Evolutionary conservation across 2,113 vertebrate species (phyloP), one percentile per base, ranked within the genome.

Genomic region (Mirounga angustirostris): DNA sequence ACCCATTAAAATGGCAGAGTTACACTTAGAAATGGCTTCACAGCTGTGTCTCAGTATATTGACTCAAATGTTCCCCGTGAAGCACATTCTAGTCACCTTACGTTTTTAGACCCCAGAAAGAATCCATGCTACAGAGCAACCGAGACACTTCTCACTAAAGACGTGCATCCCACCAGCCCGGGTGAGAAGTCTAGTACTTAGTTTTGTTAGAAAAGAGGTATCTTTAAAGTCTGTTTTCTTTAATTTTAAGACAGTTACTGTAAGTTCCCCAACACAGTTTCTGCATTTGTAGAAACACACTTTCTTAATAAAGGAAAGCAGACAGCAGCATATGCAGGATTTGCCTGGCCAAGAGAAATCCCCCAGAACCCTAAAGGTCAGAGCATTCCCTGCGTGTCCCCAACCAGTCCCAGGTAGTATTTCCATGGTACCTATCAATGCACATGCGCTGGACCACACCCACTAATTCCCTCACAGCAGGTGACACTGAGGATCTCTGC

Each of bases 281-380:
- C 96, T 83, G 59, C 28, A 94, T 59, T 96, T 95, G 26, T 1
- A 91, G 95, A 96, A 98, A 96, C 69, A 92, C 43, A 91, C 30
- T 69, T 78, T 91, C 84, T 87, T 90, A 83, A 74, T 40, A 65
- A 97, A 61, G 46, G 21, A 79, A 93, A 82, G 78, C 22, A 78
- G 83, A 90, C 40, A 15, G 28, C 13, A 16, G 14, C 67, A 24
- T 19, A 1, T 5, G 63, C 12, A 58, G 50, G 59, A 92, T 79
- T 71, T 74, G 61, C 43, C 89, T 81, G 63, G 7, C 16, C 0
- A 22, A 30, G 33, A 93, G 69, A 94, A 92, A 93, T 40, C 30
- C 61, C 79, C 54, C 16, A 13, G 52, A 90, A 40, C 79, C 78
- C 89, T 1, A 1, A 5, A 63, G 4, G 0, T 0, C 40, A 90